Conservation (phyloP, 2,888 invertebrate species). For the Plebejus melissa region DNA sequence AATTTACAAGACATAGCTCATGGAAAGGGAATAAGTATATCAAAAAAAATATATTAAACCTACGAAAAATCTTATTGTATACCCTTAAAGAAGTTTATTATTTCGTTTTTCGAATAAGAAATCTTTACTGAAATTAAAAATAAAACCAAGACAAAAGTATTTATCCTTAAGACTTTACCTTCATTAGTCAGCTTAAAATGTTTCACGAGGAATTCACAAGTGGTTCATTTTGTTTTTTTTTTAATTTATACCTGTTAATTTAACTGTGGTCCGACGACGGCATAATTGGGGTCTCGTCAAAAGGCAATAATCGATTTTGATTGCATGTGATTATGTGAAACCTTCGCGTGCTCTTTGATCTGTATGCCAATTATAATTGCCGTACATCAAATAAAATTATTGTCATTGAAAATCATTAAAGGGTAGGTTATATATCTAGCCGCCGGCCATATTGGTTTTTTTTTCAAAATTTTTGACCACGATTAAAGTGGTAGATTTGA, state of each 20-base stretch:
- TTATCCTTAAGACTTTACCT: background rate
- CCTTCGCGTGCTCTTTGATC: constrained; percentile 11
- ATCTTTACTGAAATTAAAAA: background rate
- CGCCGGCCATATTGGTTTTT: no score
- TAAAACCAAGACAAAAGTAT: background rate
- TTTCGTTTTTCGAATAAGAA: background rate
- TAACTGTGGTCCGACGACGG: background rate
- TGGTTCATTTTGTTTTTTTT: background rate
- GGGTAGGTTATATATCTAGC: no score
- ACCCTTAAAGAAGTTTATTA: no score
- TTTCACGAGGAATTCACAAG: background rate
- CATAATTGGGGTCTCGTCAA: constrained; percentile 3
- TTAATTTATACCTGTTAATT: constrained; percentile 2
- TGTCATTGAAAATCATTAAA: background rate
- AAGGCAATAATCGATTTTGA: background rate
- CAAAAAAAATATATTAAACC: no score
- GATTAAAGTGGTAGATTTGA: no score
- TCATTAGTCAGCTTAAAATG: background rate
- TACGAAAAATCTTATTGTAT: no score
- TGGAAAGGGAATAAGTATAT: no score
- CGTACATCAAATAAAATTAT: background rate
- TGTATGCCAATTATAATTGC: background rate
- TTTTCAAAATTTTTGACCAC: no score
- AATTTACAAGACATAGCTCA: no score
- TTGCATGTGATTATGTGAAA: background rate